Evolutionary conservation across 2,113 vertebrate genomes (phyloP).

Genomic region (Myocastor coypus): DNA sequence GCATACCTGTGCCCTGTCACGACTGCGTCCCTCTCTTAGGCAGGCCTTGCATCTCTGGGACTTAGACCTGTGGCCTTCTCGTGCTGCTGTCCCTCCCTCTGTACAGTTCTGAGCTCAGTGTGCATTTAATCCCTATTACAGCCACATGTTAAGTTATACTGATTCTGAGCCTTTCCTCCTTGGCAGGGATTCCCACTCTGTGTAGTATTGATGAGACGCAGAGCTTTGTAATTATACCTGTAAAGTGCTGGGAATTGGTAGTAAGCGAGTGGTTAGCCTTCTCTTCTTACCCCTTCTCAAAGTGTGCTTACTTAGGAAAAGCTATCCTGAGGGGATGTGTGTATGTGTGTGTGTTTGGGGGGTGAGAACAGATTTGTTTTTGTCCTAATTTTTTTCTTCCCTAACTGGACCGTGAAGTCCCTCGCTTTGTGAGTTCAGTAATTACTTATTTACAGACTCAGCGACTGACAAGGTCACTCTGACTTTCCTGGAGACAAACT

Average conservation of each 20-base stretch:
- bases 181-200: slow-evolving; percentile 58
- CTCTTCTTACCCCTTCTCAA: background rate
- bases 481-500: slow-evolving; percentile 76
- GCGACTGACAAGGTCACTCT: slow-evolving; percentile 71
- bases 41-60: background rate
- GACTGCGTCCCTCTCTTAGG: background rate
- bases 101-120: background rate
- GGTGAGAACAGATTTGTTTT: slow-evolving; percentile 19
- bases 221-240: slow-evolving; percentile 23
- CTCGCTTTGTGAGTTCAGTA: slow-evolving; percentile 46
- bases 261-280: background rate
- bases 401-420: accelerated
- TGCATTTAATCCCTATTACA: slow-evolving; percentile 49
- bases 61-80: background rate
- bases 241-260: slow-evolving; percentile 25
- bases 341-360: background rate
- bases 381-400: slow-evolving; percentile 15
- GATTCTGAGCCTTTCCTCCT: slow-evolving; percentile 61
- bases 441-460: slow-evolving; percentile 40
- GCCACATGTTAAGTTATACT: slow-evolving; percentile 53
- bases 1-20: background rate
- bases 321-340: background rate
- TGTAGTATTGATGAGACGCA: slow-evolving; percentile 41
- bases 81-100: background rate
- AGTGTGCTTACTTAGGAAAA: background rate